Evolutionary conservation across 2,888 invertebrate species (phyloP), one percentile per base, ranked within the genome.

Genomic region (Campaea margaritaria): DNA sequence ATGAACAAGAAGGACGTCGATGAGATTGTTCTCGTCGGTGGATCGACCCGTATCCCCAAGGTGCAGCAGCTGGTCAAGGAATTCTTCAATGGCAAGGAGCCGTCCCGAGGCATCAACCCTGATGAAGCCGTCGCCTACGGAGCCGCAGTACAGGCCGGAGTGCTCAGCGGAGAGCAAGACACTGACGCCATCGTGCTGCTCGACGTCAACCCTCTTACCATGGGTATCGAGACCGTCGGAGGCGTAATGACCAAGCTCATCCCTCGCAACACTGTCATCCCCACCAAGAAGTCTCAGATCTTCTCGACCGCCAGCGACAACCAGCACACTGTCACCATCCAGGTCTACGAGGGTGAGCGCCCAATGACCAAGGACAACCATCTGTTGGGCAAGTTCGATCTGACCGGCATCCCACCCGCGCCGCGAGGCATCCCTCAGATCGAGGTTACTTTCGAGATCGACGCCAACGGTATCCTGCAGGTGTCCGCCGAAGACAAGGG

Each of bases 311-410:
- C 99, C 56, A 97, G 98, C 28, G 99, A 99, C 87, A 99, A 99
- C 90, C 99, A 99, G 87, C 98, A 99, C 89, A 99, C 99, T 3
- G 99, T 99, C 52, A 99, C 99, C 70, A 99, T 99, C 85, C 98
- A 98, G 90, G 98, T 99, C 0, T 99, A 97, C 86, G 99, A 99
- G 93, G 99, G 99, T 75, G 99, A 99, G 91, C 96, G 99, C 78
- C 99, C 99, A 27, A 99, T 99, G 99, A 99, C 99, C 70, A 99
- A 99, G 92, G 99, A 99, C 92, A 99, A 99, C 93, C 99, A 99
- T 91, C 93, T 98, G 69, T 94, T 99, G 63, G 99, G 99, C 67
- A 99, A 99, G 91, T 99, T 99, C 91, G 99, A 99, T 83, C 92
- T 99, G 64, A 99, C 98, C 60, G 99, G 98, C 64, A 99, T 99